Evolutionary conservation across 2,888 invertebrate genomes (phyloP).

Genomic region (Aromia moschata): DNA sequence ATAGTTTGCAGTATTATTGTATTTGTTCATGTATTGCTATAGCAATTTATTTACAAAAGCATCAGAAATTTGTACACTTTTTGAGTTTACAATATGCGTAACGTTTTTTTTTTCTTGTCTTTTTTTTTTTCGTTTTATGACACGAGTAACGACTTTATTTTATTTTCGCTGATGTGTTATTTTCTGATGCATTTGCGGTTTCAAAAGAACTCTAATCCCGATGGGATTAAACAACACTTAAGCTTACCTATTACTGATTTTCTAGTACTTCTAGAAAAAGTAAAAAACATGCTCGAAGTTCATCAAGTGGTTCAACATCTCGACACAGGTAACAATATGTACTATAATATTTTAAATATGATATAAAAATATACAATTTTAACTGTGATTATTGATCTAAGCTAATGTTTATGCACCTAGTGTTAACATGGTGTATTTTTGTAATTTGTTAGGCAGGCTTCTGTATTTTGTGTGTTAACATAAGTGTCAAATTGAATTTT

Average conservation of each 20-base stretch:
- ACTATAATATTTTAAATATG: conserved; percentile 18
- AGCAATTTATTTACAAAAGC: too few species aligned
- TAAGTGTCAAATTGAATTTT: conserved; percentile 41
- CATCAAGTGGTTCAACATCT: conserved; percentile 60
- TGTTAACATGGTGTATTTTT: background rate
- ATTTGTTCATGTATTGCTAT: too few species aligned
- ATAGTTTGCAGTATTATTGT: too few species aligned
- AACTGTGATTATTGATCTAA: background rate
- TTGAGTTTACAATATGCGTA: too few species aligned
- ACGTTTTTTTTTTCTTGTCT: too few species aligned
- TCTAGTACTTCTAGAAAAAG: conserved; percentile 62
- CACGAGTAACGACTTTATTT: conserved; percentile 1
- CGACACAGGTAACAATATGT: conserved; percentile 59
- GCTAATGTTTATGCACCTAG: background rate
- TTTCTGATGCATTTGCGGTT: conserved; percentile 15
- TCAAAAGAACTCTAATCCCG: background rate
- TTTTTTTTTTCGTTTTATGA: too few species aligned
- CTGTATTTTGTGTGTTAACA: conserved; percentile 3
- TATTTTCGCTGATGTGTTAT: background rate
- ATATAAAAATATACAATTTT: conserved; percentile 1
- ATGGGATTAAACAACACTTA: conserved; percentile 1
- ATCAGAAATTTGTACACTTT: too few species aligned
- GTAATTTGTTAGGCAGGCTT: conserved; percentile 1
- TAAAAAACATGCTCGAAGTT: conserved; percentile 62
- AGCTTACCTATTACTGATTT: conserved; percentile 51